These are phyloP conservation scores for Ornithoptera priamus DNA, from an alignment of 2,888 invertebrate species.

Conservation along the genomic window DNA sequence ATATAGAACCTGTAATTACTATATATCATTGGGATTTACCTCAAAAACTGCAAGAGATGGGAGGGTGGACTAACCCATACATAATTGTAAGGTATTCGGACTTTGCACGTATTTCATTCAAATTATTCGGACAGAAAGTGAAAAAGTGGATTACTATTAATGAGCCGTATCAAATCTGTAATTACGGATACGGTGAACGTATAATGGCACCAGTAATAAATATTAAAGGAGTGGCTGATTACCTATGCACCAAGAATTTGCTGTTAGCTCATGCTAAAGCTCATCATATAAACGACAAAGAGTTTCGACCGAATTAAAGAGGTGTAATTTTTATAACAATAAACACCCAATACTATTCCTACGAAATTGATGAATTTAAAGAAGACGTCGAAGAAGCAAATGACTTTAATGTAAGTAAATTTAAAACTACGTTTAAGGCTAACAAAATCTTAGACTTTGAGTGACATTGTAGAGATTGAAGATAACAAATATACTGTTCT, in stretches of 20 bases:
- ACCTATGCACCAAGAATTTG: conserved; percentile 66
- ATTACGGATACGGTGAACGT: conserved; percentile 39
- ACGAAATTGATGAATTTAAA: conserved; percentile 17
- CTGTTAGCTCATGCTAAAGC: conserved; percentile 76
- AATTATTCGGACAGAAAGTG: conserved; percentile 59
- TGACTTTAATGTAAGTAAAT: conserved; percentile 30
- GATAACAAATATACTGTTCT: too few relatives aligned
- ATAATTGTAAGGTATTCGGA: conserved; percentile 73
- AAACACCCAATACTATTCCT: conserved; percentile 36
- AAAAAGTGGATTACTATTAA: conserved; percentile 76
- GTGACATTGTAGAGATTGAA: conserved; percentile 41
- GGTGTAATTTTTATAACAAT: conserved; percentile 42
- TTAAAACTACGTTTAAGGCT: background rate
- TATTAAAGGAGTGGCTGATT: conserved; percentile 60
- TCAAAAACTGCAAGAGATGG: conserved; percentile 63
- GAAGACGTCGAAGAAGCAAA: conserved; percentile 30
- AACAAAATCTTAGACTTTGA: too few relatives aligned
- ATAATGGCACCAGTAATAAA: conserved; percentile 20
- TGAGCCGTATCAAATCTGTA: conserved; percentile 56
- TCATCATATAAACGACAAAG: conserved; percentile 56
- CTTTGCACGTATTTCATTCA: conserved; percentile 67
- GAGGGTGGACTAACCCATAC: conserved; percentile 76
- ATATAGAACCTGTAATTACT: conserved; percentile 78
- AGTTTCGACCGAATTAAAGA: conserved; percentile 44
- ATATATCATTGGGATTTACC: conserved; percentile 81